Evolutionary conservation across 2,113 vertebrate species (phyloP).

Genomic region (Notothenia coriiceps): DNA sequence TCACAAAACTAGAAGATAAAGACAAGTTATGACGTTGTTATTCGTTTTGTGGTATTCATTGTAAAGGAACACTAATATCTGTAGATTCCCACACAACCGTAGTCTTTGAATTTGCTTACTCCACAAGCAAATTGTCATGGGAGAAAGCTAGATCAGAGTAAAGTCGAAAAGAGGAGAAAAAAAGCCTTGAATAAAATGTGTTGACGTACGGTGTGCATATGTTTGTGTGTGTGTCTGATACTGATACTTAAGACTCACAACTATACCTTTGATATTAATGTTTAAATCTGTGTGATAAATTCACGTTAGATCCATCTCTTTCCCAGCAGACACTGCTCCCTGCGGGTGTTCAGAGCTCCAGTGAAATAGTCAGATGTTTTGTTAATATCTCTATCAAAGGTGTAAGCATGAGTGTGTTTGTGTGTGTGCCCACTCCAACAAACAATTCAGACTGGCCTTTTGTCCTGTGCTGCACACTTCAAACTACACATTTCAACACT

Average conservation of each 20-base stretch:
- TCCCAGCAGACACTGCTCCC: constrained; percentile 34
- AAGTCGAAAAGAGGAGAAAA: constrained; percentile 17
- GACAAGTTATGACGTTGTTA: no score
- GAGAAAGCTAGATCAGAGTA: constrained; percentile 32
- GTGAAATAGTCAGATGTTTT: constrained; percentile 28
- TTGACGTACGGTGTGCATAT: background rate
- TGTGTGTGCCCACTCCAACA: background rate
- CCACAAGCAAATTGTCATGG: constrained; percentile 30
- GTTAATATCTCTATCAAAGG: background rate
- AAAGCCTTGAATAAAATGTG: constrained; percentile 22
- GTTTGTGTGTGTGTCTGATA: constrained; percentile 6
- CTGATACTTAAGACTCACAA: background rate
- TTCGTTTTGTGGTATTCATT: background rate
- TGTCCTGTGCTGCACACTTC: background rate
- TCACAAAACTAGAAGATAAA: no score
- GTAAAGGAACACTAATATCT: background rate
- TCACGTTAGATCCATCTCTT: constrained; percentile 27
- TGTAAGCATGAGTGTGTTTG: constrained; percentile 14
- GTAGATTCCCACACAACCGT: constrained; percentile 12
- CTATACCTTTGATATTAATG: constrained; percentile 47
- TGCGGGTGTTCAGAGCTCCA: constrained; percentile 17
- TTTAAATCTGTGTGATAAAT: constrained; percentile 43
- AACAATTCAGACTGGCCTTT: background rate
- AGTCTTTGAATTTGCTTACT: constrained; percentile 38
- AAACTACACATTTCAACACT: background rate